A percentile compares a stretch with the other conserved stretches of the same genome.
Evolutionary conservation across 1,140 invertebrate genomes (phyloP).

Genomic region (Aphis gossypii): DNA sequence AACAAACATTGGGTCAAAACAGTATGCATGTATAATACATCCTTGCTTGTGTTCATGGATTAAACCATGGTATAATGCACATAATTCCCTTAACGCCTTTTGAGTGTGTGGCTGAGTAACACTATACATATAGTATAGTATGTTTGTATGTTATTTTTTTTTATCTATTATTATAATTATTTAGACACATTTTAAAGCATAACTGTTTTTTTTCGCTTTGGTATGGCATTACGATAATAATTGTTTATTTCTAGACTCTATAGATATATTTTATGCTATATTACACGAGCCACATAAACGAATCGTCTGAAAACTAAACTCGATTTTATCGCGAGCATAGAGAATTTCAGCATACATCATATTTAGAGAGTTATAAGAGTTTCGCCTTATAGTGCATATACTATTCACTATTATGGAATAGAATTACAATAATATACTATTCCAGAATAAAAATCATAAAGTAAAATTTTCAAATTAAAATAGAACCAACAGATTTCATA

Average conservation of each 20-base stretch:
- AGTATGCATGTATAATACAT: not conserved
- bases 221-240: not conserved
- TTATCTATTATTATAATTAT: not conserved
- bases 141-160: not conserved
- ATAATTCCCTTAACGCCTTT: not conserved
- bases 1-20: slow-evolving; percentile 1
- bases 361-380: not conserved
- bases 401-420: not conserved
- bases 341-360: not conserved
- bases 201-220: not conserved
- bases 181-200: not conserved
- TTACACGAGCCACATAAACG: not conserved
- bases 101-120: not conserved
- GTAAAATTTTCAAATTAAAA: not conserved
- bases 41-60: not conserved
- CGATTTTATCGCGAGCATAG: not conserved
- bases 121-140: no score
- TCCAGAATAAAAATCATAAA: not conserved
- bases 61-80: not conserved
- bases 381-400: not conserved
- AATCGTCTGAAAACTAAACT: not conserved
- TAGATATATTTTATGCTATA: not conserved
- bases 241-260: not conserved
- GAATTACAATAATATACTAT: not conserved
- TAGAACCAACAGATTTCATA: not conserved